Evolutionary conservation across 2,797 vertebrate genomes (phyloP).

Genomic region (Cossypha polioptera): DNA sequence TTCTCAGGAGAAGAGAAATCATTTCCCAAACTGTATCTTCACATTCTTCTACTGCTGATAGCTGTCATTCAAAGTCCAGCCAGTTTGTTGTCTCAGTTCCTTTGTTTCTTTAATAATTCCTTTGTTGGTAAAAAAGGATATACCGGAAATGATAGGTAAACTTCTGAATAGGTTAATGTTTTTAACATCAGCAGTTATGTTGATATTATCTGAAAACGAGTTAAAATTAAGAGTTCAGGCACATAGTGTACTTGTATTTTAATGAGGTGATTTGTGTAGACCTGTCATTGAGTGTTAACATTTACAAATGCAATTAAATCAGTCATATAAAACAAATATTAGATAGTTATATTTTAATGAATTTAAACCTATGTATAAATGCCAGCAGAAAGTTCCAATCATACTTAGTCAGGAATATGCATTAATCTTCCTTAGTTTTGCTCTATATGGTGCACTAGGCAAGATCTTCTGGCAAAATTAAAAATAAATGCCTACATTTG

Average conservation of each 20-base stretch:
- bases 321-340: constrained; percentile 72
- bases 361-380: constrained; percentile 69
- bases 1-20: not conserved
- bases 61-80: not conserved
- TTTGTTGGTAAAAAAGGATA: not conserved
- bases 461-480: constrained; percentile 72
- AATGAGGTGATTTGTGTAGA: constrained; percentile 59
- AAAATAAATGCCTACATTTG: constrained; percentile 77
- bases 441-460: constrained; percentile 73
- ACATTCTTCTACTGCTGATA: not conserved
- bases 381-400: constrained; percentile 81
- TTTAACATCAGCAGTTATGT: not conserved
- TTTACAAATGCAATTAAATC: constrained; percentile 72
- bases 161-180: not conserved
- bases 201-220: constrained; percentile 32
- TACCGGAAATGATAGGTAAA: not conserved
- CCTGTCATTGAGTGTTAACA: constrained; percentile 62
- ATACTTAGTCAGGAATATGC: constrained; percentile 75
- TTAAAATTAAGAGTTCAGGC: constrained; percentile 49
- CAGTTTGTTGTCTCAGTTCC: not conserved
- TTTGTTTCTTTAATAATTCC: not conserved
- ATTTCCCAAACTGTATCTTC: not conserved
- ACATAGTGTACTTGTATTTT: constrained; percentile 55
- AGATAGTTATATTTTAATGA: constrained; percentile 60
- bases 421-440: constrained; percentile 80